Percentiles rank a stretch among this genome's conserved stretches.
phyloP scores from a whole-genome alignment of 2,888 invertebrate species.

The Sminthurides aquaticus region DNA sequence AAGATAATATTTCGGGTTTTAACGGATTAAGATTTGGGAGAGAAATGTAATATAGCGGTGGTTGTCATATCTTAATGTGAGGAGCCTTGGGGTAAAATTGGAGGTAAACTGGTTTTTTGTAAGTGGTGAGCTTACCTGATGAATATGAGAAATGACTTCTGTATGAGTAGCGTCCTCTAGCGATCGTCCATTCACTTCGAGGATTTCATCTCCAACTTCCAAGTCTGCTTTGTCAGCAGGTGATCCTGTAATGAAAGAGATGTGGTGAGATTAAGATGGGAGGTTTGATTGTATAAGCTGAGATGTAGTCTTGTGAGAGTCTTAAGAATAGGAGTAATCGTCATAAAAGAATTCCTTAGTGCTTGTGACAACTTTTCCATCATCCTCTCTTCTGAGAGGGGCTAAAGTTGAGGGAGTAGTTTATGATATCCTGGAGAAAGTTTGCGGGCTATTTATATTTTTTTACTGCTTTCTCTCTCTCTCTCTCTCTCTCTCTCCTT shows the following conservation, averaged over 20 bases:
- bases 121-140: constrained; percentile 88
- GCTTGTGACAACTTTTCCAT: background rate
- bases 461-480: no score
- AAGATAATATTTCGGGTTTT: no score
- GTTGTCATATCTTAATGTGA: no score
- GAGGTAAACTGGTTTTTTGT: no score
- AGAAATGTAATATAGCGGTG: no score
- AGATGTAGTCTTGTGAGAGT: no score
- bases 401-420: background rate
- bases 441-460: no score
- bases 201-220: constrained; percentile 93
- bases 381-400: background rate
- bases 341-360: background rate
- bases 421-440: no score
- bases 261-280: background rate
- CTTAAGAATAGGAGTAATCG: background rate
- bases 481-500: no score
- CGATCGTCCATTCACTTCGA: constrained; percentile 90
- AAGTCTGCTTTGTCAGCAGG: constrained; percentile 84
- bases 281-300: no score
- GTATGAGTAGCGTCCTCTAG: constrained; percentile 85
- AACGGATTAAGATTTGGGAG: no score
- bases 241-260: constrained; percentile 56
- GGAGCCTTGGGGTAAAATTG: no score
- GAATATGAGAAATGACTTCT: constrained; percentile 88